These are phyloP conservation scores for Hyperoplus immaculatus DNA, from an alignment of 2,797 vertebrate genomes.

Conservation along the genomic window DNA sequence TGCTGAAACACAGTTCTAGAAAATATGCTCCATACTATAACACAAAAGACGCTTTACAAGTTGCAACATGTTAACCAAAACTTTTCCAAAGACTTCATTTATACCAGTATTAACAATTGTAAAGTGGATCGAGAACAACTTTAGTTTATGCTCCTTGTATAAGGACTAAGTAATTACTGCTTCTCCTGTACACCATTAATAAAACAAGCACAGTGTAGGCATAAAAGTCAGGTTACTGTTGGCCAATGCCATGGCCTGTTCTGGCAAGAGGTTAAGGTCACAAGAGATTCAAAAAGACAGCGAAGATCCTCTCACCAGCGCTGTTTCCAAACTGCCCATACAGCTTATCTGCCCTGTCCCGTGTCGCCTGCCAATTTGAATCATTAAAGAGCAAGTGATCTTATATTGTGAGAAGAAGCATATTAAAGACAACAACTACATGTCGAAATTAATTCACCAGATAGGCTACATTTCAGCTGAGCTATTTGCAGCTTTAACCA, in stretches of 20 bases:
- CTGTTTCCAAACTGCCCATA: neutral
- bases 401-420: neutral
- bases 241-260: conserved; percentile 50
- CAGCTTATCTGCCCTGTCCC: conserved; percentile 11
- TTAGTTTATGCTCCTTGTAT: neutral
- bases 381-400: conserved; percentile 11
- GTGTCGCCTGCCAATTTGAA: conserved; percentile 4
- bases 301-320: conserved; percentile 29
- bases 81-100: conserved; percentile 7
- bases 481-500: conserved; percentile 11
- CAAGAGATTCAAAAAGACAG: conserved; percentile 52
- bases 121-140: neutral
- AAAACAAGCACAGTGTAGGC: conserved; percentile 31
- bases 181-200: conserved; percentile 44
- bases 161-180: conserved; percentile 19
- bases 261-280: conserved; percentile 73
- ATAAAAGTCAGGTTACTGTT: conserved; percentile 65
- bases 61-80: conserved; percentile 10
- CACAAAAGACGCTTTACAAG: conserved; percentile 11
- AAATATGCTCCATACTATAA: neutral
- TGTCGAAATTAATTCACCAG: neutral
- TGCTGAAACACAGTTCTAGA: neutral
- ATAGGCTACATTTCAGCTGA: conserved; percentile 1
- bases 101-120: neutral
- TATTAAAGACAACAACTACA: conserved; percentile 1